Conservation (phyloP, 1,140 invertebrate genomes). For the Drosophila willistoni region DNA sequence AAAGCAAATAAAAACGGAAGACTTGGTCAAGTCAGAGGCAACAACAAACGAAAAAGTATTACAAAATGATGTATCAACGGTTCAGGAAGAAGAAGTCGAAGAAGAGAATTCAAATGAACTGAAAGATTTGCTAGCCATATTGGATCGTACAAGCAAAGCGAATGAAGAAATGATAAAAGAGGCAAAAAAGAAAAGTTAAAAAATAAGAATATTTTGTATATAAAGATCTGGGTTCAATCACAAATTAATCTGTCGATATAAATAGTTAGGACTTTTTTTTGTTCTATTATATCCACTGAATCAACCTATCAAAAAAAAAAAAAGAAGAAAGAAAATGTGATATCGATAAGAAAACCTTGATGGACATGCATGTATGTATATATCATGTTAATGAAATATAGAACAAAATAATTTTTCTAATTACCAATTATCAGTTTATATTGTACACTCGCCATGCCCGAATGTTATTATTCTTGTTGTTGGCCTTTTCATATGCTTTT, state of each 20-base stretch:
- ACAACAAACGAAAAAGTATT: background rate
- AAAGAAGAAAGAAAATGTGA: background rate
- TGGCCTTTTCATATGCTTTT: background rate
- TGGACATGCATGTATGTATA: background rate
- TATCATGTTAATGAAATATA: background rate
- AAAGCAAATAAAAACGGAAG: background rate
- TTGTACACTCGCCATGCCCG: slow-evolving; percentile 2
- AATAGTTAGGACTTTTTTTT: background rate
- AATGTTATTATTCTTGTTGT: background rate
- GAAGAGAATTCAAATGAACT: slow-evolving; percentile 2
- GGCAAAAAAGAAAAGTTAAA: background rate
- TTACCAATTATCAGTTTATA: slow-evolving; percentile 17
- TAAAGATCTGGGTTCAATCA: background rate
- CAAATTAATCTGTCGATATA: no score
- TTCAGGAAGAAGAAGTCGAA: background rate
- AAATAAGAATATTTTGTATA: no score
- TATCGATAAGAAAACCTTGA: slow-evolving; percentile 3
- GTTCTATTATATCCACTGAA: background rate
- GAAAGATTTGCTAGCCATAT: slow-evolving; percentile 6
- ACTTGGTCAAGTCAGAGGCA: no score
- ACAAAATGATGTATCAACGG: background rate
- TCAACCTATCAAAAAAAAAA: background rate
- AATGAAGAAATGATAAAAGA: slow-evolving; percentile 5
- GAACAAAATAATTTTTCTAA: background rate
- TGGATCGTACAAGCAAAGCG: slow-evolving; percentile 6